Percentiles rank a stretch among this genome's conserved stretches.
These are phyloP conservation scores for Cylas formicarius DNA, from an alignment of 1,140 invertebrate species.

Conservation along the genomic window DNA sequence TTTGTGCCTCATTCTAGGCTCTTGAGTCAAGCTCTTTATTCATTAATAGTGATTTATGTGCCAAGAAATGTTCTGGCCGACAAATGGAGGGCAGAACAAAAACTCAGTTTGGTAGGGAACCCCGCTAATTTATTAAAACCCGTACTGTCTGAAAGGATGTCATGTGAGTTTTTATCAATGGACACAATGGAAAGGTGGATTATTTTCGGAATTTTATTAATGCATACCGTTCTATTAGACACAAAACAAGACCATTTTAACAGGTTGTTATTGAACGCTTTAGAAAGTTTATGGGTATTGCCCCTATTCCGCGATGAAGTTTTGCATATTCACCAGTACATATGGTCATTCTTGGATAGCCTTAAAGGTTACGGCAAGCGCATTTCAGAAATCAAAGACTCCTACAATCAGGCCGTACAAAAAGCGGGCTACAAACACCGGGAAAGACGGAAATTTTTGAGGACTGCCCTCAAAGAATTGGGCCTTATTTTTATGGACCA, in stretches of 20 bases:
- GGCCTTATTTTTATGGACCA: constrained; percentile 95
- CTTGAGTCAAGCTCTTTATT: constrained; percentile 76
- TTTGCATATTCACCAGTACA: constrained; percentile 89
- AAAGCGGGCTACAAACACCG: constrained; percentile 85
- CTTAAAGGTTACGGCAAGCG: constrained; percentile 90
- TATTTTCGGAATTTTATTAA: constrained; percentile 87
- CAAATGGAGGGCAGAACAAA: constrained; percentile 87
- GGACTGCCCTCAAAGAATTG: constrained; percentile 92
- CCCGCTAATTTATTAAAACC: constrained; percentile 87
- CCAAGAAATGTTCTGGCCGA: constrained; percentile 88
- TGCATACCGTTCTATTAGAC: constrained; percentile 67
- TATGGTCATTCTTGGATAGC: constrained; percentile 88
- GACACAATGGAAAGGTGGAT: constrained; percentile 96
- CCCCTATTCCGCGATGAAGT: constrained; percentile 96
- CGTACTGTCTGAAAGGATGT: constrained; percentile 91
- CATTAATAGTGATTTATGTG: constrained; percentile 80
- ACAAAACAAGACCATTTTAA: constrained; percentile 66
- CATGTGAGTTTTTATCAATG: constrained; percentile 93
- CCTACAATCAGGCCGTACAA: constrained; percentile 81
- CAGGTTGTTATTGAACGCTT: constrained; percentile 84
- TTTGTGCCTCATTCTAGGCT: constrained; percentile 92
- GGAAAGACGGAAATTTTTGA: constrained; percentile 92
- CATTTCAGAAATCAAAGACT: constrained; percentile 90
- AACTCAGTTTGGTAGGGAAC: constrained; percentile 88
- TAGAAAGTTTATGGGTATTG: constrained; percentile 91